Conservation (phyloP, 1,140 invertebrate species). For the Trialeurodes vaporariorum region DNA sequence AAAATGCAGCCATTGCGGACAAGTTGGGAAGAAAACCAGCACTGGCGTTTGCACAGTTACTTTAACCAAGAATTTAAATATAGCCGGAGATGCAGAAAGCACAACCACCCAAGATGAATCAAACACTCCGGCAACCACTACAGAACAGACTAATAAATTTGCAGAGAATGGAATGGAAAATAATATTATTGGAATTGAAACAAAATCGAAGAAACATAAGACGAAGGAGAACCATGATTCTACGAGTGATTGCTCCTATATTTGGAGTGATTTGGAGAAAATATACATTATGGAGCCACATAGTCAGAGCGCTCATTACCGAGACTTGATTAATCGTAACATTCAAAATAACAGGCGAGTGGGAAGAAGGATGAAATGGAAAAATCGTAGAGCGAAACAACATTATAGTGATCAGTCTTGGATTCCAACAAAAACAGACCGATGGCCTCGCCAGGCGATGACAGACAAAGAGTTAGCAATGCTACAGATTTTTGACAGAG, state of each 20-base stretch:
- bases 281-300: neutral
- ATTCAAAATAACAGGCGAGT: no score
- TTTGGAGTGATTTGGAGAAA: neutral
- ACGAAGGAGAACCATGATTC: neutral
- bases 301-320: neutral
- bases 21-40: constrained; percentile 39
- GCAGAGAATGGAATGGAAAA: no score
- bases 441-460: no score
- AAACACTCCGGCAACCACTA: no score
- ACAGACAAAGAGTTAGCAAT: constrained; percentile 19
- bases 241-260: neutral
- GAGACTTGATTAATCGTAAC: no score
- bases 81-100: neutral
- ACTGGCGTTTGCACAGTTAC: constrained; percentile 44
- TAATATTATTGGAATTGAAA: neutral
- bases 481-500: constrained; percentile 38
- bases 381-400: no score
- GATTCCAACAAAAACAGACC: no score
- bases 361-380: no score
- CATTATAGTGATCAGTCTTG: no score
- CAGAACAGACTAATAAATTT: no score
- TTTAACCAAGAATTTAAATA: constrained; percentile 14
- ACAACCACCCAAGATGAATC: no score
- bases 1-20: constrained; percentile 46
- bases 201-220: neutral